Evolutionary conservation across 1,140 invertebrate species (phyloP).

Genomic region (Melipona quadrifasciata): DNA sequence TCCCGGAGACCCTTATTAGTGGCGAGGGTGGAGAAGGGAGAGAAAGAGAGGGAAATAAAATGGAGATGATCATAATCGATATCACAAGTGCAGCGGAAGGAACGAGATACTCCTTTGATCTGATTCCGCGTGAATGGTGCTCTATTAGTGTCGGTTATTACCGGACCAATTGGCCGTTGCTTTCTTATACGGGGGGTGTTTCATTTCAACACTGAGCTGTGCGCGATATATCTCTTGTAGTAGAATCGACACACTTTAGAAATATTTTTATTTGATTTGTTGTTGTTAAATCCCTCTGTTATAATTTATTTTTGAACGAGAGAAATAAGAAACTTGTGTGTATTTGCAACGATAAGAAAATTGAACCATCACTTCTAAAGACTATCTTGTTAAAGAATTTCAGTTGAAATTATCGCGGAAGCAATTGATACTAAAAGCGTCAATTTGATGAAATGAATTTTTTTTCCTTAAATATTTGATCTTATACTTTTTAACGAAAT

Average conservation of each 20-base stretch:
- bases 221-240: too few species aligned
- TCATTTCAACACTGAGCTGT: neutral
- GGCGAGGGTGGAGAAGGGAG: slow-evolving; percentile 2
- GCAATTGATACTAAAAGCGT: neutral
- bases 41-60: slow-evolving; percentile 1
- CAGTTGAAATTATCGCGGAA: neutral
- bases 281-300: neutral
- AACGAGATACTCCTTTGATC: slow-evolving; percentile 41
- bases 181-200: neutral
- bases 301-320: neutral
- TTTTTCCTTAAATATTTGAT: neutral
- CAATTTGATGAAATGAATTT: neutral
- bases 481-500: neutral
- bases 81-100: slow-evolving; percentile 31
- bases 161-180: neutral
- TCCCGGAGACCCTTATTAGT: slow-evolving; percentile 48
- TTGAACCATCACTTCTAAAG: neutral
- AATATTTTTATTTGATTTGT: too few species aligned
- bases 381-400: neutral
- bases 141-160: slow-evolving; percentile 27
- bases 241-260: too few species aligned
- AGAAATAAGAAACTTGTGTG: neutral
- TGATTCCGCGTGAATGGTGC: neutral
- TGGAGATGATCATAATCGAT: slow-evolving; percentile 36
- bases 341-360: neutral